Evolutionary conservation across 2,113 vertebrate genomes (phyloP), one percentile per base, ranked within the genome.

Genomic region (Solea senegalensis): DNA sequence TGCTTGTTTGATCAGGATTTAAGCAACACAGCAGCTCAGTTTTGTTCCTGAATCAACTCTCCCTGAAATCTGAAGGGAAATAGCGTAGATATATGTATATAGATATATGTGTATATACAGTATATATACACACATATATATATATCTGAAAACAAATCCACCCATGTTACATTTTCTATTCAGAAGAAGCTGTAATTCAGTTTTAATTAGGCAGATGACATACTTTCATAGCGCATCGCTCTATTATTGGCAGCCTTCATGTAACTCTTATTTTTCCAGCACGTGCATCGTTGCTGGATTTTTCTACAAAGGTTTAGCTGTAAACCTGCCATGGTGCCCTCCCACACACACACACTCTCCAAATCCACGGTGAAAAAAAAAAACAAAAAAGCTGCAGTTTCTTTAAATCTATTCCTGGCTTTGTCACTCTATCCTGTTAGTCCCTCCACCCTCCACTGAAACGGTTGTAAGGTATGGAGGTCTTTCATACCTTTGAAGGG

Each of bases 121-220:
- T 21, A 21, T 21, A 21, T 21, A 1, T 21, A 21, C 21, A 21
- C 21, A 21, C 1, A 21, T 21, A 21, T 21, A 21, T 21, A 21
- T 21, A 21, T 65, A 71, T 68, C 52, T 50, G 49, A 54, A 51
- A 74, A 79, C 34, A 59, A 70, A 80, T 65, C 12, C 69, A 72
- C 49, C 51, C 26, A 39, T 48, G 65, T 63, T 39, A 65, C 11
- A 52, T 87, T 74, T 78, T 50, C 44, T 72, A 54, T 80, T 76
- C 68, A 84, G 71, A 75, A 68, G 63, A 44, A 52, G 67, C 58
- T 76, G 12, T 69, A 69, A 82, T 78, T 76, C 65, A 67, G 59
- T 54, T 68, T 69, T 81, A 81, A 78, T 82, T 84, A 74, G 51
- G 61, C 60, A 81, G 65, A 84, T 79, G 72, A 78, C 75, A 76